Percentiles rank a stretch among this genome's conserved stretches.
These are phyloP conservation scores for Chaenodraco wilsoni DNA, from an alignment of 2,797 vertebrate species.

Conservation along the genomic window DNA sequence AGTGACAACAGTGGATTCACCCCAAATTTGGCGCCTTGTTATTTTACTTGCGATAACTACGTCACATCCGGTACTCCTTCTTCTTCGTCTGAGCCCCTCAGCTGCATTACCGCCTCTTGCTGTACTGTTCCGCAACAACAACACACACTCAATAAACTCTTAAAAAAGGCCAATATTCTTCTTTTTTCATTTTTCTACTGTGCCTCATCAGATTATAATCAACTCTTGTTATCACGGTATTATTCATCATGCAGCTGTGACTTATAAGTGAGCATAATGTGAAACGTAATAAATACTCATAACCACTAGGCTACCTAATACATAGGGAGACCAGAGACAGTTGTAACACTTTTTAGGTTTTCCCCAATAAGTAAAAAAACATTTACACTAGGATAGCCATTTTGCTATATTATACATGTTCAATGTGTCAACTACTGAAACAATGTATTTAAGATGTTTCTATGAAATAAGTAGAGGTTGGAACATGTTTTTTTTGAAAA, in stretches of 20 bases:
- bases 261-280: neutral
- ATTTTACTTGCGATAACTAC: conserved; percentile 20
- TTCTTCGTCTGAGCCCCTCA: conserved; percentile 3
- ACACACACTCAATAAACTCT: no score
- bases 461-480: no score
- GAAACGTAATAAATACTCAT: neutral
- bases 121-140: neutral
- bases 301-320: neutral
- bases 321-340: no score
- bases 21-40: conserved; percentile 68
- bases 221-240: neutral
- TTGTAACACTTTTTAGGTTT: no score
- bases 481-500: no score
- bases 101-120: neutral
- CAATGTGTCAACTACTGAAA: no score
- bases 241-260: neutral
- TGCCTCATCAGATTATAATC: neutral
- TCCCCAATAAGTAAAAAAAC: no score
- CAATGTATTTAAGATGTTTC: no score
- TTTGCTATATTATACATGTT: no score
- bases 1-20: fast-evolving
- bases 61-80: conserved; percentile 48
- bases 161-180: no score
- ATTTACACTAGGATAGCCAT: no score
- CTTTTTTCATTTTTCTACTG: neutral